Evolutionary conservation across 1,140 invertebrate species (phyloP), one percentile per base, ranked within the genome.

Genomic region (Listronotus oregonensis): DNA sequence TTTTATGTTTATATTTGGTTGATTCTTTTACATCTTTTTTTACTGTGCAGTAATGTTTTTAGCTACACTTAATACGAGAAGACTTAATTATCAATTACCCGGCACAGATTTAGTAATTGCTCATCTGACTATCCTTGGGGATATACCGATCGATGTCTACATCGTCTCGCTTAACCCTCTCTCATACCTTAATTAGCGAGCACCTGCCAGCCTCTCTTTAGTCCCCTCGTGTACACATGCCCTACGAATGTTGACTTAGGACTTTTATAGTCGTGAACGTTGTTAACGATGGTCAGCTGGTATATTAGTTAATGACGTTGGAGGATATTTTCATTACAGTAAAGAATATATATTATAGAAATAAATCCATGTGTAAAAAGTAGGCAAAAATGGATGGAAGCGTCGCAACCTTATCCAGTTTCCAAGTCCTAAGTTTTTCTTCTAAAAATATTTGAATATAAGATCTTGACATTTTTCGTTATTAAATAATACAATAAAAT

Each of bases 101-200:
- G 47, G 66, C 68, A 70, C 47, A 67, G 68, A 74, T 74, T 73
- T 64, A 64, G 64, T 73, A 73, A 74, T 74, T 71, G 71, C 64
- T 71, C 69, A 70, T 70, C 67, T 66, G 68, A 64, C 67, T 63
- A 71, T 74, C 69, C 67, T 74, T 58, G 32, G 71, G 69, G 71
- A 73, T 71, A 68, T 69, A 57, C 67, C 68, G 71, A 74, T 74
- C 73, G 71, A 74, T 74, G 60, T 71, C 65, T 64, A 73, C 71
- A 73, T 68, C 67, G 67, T 68, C 62, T 66, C 66, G 66, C 58
- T 69, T 68, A 69, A 51, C 68, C 61, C 49, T 66, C 47, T 65
- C 64, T 67, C 63, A 68, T 68, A 65, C 70, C 59, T 70, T 73
- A 71, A 73, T 73, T 73, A 73, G 71, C 63, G 70, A 52, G 57